Evolutionary conservation across 2,113 vertebrate genomes (phyloP).

Genomic region (Telmatochromis sp.): DNA sequence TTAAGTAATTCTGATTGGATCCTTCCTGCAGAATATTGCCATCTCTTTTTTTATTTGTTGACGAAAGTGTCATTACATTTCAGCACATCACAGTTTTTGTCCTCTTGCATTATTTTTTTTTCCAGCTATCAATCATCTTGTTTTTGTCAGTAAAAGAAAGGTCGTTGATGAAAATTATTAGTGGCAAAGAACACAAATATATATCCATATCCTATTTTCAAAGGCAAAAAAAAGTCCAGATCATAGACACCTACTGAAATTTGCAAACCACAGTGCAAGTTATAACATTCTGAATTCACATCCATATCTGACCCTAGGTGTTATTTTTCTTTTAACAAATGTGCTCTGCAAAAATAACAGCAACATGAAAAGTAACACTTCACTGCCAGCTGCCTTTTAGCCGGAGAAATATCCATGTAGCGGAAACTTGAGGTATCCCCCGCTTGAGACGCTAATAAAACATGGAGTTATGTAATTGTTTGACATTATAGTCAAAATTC

Average conservation of each 20-base stretch:
- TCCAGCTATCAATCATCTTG: too few species aligned
- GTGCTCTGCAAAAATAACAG: not conserved
- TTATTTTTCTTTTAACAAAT: not conserved
- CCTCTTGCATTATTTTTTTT: too few species aligned
- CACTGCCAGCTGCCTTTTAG: not conserved
- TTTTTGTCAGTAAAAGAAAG: too few species aligned
- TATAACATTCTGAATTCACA: not conserved
- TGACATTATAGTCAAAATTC: not conserved
- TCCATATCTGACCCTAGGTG: not conserved
- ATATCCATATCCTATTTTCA: too few species aligned
- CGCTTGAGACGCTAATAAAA: not conserved
- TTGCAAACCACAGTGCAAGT: not conserved
- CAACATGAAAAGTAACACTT: not conserved
- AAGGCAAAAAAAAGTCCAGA: not conserved
- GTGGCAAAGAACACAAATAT: too few species aligned
- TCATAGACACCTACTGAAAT: not conserved
- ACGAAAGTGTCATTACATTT: too few species aligned
- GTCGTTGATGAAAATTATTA: too few species aligned
- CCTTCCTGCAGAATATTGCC: too few species aligned
- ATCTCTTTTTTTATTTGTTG: too few species aligned
- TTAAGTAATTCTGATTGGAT: too few species aligned
- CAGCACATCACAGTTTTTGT: too few species aligned
- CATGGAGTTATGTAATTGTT: not conserved
- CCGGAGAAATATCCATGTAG: not conserved
- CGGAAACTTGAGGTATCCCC: not conserved